These are phyloP conservation scores for Augiades crinisus DNA, from an alignment of 2,888 invertebrate genomes.

Conservation along the genomic window DNA sequence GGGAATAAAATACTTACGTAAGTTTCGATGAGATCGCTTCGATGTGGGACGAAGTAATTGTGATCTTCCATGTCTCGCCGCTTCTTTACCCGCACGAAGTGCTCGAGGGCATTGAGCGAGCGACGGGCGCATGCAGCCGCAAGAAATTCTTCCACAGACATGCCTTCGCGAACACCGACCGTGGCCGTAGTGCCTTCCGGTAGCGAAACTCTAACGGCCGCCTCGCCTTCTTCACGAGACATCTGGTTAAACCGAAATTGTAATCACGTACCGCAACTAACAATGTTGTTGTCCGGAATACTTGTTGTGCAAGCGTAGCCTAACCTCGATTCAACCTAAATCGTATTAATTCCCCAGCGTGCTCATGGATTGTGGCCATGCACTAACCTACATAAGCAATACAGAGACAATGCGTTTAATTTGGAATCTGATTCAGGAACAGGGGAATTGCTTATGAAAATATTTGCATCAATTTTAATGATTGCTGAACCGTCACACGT, in stretches of 20 bases:
- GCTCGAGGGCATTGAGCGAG: conserved; percentile 96
- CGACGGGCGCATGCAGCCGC: conserved; percentile 95
- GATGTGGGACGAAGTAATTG: conserved; percentile 97
- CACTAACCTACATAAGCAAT: not conserved
- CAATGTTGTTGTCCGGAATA: no score
- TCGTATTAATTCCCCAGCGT: conserved; percentile 13
- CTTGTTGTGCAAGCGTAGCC: not conserved
- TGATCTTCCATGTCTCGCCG: conserved; percentile 97
- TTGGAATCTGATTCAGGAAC: not conserved
- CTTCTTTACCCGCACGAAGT: conserved; percentile 97
- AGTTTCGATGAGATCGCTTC: conserved; percentile 96
- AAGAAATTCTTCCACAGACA: conserved; percentile 97
- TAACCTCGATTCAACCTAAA: conserved; percentile 3
- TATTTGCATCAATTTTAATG: not conserved
- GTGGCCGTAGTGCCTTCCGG: conserved; percentile 92
- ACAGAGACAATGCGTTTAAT: conserved; percentile 1
- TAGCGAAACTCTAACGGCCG: conserved; percentile 93
- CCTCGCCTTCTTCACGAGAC: conserved; percentile 93
- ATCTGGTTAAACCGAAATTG: conserved; percentile 76
- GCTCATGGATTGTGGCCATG: not conserved
- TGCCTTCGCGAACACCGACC: conserved; percentile 93
- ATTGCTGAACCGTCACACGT: not conserved
- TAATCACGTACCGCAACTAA: not conserved
- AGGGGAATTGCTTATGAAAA: not conserved
- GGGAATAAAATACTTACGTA: conserved; percentile 88